Base-by-base conservation (phyloP, 2,888 invertebrate genomes). In the Zygaena filipendulae region DNA sequence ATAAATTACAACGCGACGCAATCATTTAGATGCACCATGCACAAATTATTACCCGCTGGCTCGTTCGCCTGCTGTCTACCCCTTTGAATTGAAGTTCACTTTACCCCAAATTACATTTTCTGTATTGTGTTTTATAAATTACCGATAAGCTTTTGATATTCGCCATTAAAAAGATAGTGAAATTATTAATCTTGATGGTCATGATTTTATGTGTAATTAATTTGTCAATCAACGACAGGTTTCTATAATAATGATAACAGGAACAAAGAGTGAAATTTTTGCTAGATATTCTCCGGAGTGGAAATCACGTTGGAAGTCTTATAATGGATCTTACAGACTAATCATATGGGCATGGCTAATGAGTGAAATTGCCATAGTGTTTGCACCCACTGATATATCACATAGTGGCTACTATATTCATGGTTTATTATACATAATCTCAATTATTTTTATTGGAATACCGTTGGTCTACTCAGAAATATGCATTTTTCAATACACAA, bases 41-140 rank as follows among this genome's bases (percentile, higher is more conserved):
- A 72, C 72, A 77, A 71, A 75, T 77, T 74, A 74, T 77, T 77
- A 68, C 79, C 71, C 72, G 66, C 74, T 71, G 75, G 58, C 69
- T 49, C 47, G 50, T 44, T 46, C 52, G 55, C 50, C 47, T 48
- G 54, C 43, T 43, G 39, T 39, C 41, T 46, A 33, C n/a, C n/a
- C n/a, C n/a, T n/a, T n/a, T n/a, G n/a, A n/a, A 56, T 52, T 62
- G 70, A 70, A 70, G 72, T 75, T 74, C 64, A 66, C 61, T 71
- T 71, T 72, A 71, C 54, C 43, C 54, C 51, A 57, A 59, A n/a
- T n/a, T n/a, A n/a, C n/a, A n/a, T 62, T 67, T 60, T 59, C 53
- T 62, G 58, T 59, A 67, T 69, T 59, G n/a, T n/a, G n/a, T n/a
- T n/a, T n/a, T n/a, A n/a, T n/a, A n/a, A n/a, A n/a, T n/a, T n/a